Evolutionary conservation across 2,888 invertebrate genomes (phyloP).

Genomic region (Polia nebulosa): DNA sequence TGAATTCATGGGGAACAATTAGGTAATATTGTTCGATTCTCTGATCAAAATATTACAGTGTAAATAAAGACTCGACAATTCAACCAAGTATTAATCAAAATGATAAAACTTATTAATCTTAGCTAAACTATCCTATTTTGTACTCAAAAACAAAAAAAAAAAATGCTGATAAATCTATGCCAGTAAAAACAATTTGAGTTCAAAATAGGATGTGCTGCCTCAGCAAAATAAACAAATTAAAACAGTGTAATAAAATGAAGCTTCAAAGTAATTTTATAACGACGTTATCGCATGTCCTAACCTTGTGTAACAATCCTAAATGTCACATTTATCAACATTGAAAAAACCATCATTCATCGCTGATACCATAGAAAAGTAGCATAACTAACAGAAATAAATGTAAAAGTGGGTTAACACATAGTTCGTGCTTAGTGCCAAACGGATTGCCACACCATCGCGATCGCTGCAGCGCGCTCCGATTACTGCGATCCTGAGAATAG

Average conservation of each 20-base stretch:
- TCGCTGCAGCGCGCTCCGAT: conserved; percentile 23
- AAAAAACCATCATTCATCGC: conserved; percentile 36
- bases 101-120: conserved; percentile 43
- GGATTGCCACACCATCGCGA: conserved; percentile 54
- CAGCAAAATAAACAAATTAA: conserved; percentile 58
- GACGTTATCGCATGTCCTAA: conserved; percentile 75
- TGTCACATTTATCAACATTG: conserved; percentile 38
- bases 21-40: conserved; percentile 69
- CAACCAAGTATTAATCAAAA: conserved; percentile 48
- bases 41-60: conserved; percentile 35
- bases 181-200: conserved; percentile 29
- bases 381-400: conserved; percentile 60
- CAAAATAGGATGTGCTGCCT: conserved; percentile 52
- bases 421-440: conserved; percentile 54
- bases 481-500: conserved; percentile 42
- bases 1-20: conserved; percentile 66
- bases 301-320: conserved; percentile 52
- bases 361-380: conserved; percentile 28
- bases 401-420: conserved; percentile 63
- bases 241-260: conserved; percentile 49
- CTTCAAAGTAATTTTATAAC: conserved; percentile 64
- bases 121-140: conserved; percentile 46
- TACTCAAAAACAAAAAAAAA: conserved; percentile 15
- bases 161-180: not conserved
- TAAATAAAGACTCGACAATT: conserved; percentile 50